phyloP scores from a whole-genome alignment of 2,113 vertebrate genomes.

The Nyctibius bracteatus region DNA sequence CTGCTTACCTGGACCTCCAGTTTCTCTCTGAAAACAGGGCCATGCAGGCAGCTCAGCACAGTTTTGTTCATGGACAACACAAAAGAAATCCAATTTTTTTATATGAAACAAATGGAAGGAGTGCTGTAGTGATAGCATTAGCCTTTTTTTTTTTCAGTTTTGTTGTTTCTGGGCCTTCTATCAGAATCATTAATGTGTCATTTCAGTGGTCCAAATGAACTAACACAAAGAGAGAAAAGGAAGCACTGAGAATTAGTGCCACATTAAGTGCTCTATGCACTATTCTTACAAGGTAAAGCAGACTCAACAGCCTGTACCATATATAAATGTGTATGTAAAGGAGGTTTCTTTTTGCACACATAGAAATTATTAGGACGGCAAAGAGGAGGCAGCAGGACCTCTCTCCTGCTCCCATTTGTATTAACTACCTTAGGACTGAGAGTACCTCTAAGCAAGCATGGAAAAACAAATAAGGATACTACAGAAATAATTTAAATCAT shows the following conservation, averaged over 20 bases:
- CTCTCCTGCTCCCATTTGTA: neutral
- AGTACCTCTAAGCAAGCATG: neutral
- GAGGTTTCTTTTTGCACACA: neutral
- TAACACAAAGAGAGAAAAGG: neutral
- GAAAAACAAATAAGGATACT: neutral
- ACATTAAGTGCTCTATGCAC: neutral
- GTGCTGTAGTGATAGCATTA: neutral
- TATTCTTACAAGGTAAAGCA: neutral
- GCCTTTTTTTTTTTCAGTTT: neutral
- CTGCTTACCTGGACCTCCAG: neutral
- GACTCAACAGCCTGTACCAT: neutral
- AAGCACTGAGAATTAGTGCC: neutral
- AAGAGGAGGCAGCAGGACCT: neutral
- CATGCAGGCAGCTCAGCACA: neutral
- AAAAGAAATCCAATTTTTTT: neutral
- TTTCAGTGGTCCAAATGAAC: neutral
- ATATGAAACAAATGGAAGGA: neutral
- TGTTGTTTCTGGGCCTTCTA: neutral
- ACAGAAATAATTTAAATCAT: neutral
- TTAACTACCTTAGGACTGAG: neutral
- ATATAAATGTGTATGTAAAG: neutral
- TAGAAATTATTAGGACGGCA: neutral
- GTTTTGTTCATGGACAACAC: neutral
- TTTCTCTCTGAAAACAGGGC: neutral
- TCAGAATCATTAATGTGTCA: neutral